These are phyloP conservation scores for Phataginus tetradactyla DNA, from an alignment of 2,797 vertebrate species.

Conservation along the genomic window DNA sequence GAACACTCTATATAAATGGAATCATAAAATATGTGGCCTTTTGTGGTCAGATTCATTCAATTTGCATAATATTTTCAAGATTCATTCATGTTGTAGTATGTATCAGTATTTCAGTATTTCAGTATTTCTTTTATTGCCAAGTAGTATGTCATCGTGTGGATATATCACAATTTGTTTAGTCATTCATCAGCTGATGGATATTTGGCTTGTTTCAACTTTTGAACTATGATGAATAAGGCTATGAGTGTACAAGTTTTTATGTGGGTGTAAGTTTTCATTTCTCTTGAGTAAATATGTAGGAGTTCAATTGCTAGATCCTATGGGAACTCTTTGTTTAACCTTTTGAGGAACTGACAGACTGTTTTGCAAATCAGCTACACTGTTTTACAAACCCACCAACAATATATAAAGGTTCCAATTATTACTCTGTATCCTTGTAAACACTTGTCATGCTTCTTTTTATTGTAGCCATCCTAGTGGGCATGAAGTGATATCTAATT, in stretches of 20 bases:
- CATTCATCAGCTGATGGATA: too few species aligned
- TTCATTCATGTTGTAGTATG: too few species aligned
- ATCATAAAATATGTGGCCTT: not conserved
- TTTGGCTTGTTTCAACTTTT: too few species aligned
- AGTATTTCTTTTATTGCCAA: too few species aligned
- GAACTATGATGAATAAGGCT: too few species aligned
- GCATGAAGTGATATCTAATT: not conserved
- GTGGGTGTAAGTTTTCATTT: too few species aligned
- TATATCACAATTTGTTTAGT: too few species aligned
- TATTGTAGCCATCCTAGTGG: not conserved
- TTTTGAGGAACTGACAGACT: not conserved
- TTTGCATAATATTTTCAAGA: too few species aligned
- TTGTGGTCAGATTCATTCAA: too few species aligned
- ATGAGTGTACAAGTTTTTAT: too few species aligned
- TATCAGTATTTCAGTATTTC: too few species aligned
- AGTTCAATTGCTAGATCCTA: not conserved
- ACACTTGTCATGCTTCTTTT: not conserved
- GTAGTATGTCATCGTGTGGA: too few species aligned
- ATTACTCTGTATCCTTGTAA: not conserved
- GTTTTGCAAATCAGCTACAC: not conserved
- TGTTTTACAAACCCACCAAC: not conserved
- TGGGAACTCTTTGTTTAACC: not conserved
- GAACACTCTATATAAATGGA: not conserved
- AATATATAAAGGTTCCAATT: not conserved
- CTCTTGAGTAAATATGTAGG: not conserved